Evolutionary conservation across 2,113 vertebrate species (phyloP), one percentile per base, ranked within the genome.

Genomic region (Sylvietta virens): DNA sequence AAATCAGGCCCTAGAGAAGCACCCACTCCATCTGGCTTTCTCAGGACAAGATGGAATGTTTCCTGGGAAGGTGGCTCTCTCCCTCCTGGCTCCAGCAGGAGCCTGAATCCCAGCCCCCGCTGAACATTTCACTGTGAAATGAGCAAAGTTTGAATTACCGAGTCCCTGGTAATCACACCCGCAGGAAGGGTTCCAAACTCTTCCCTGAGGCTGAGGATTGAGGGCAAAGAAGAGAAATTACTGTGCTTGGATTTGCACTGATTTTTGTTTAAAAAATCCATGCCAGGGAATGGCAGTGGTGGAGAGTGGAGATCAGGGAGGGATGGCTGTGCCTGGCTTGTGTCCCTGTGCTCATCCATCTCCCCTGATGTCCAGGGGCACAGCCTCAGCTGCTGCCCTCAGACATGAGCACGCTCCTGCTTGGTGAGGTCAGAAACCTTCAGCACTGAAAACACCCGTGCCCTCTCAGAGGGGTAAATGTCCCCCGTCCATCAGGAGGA

Each of bases 251-350:
- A n/a, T 48, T 62, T 76, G 60, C 21, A 37, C 11, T 2, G 6
- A 11, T 28, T 80, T 53, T 77, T 57, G 27, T 35, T n/a, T 5
- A 31, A 23, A n/a, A n/a, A n/a, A n/a, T n/a, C n/a, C 64, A 40
- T 30, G 31, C 50, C 73, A 26, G 56, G 60, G 64, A 74, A 13
- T 8, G 26, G 6, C 50, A 50, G 62, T 1, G 18, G 33, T 5
- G 39, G 47, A 67, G 16, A 2, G 0, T 4, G 54, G 62, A 28
- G 30, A 21, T 67, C 15, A 37, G 27, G 15, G 50, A 70, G 47
- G 69, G 64, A 3, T 28, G 15, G 2, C 20, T 0, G 0, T 42
- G 48, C 35, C 51, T 33, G 47, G 42, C 2, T 10, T 7, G 18
- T 24, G 18, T 35, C n/a, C 66, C 72, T 67, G 47, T 13, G 73